Evolutionary conservation across 2,797 vertebrate species (phyloP).

Genomic region (Cryptoblepharus egeriae): DNA sequence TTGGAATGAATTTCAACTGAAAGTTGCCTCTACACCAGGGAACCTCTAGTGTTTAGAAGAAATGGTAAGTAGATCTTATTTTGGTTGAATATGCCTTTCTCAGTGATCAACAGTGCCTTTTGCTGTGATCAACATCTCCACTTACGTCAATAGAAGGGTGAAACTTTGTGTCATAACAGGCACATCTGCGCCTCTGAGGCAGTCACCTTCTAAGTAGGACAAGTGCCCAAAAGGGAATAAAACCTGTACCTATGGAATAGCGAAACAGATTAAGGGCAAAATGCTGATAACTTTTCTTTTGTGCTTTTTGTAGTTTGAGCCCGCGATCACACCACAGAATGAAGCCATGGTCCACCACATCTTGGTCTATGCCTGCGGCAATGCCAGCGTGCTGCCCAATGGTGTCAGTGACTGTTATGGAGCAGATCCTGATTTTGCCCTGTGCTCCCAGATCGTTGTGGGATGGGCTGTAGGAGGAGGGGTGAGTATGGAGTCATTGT

Average conservation of each 20-base stretch:
- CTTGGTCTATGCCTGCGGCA: conserved; percentile 67
- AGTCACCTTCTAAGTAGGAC: no score
- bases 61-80: no score
- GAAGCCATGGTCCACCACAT: conserved; percentile 68
- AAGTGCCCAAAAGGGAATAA: no score
- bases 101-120: no score
- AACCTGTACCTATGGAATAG: background rate
- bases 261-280: background rate
- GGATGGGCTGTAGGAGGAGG: conserved; percentile 75
- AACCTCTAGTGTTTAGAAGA: no score
- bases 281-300: background rate
- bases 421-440: conserved; percentile 62
- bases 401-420: conserved; percentile 70
- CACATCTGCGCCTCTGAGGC: no score
- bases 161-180: no score
- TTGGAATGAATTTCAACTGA: no score
- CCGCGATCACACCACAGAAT: conserved; percentile 36
- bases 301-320: conserved; percentile 59
- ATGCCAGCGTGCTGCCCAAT: conserved; percentile 36
- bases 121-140: no score
- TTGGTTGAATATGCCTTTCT: no score
- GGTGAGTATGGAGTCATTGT: conserved; percentile 58
- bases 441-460: conserved; percentile 69
- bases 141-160: no score
- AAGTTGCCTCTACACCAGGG: no score